phyloP scores from a whole-genome alignment of 2,888 invertebrate genomes.

The Ferdinandea cuprea region DNA sequence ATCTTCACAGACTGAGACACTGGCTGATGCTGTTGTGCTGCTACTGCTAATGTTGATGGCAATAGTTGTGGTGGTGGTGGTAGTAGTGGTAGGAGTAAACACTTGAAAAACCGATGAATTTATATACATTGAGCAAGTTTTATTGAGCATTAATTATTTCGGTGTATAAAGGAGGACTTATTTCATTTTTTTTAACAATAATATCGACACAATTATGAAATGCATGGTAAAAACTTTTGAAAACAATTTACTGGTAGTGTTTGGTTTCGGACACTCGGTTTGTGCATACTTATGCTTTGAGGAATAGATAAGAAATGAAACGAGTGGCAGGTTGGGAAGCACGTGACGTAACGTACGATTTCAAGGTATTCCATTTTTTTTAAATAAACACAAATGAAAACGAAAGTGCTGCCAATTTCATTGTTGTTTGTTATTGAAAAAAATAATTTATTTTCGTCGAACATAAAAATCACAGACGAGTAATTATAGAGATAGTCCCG shows the following conservation, averaged over 20 bases:
- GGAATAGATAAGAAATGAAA: conserved; percentile 25
- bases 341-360: conserved; percentile 56
- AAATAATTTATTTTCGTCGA: too few relatives aligned
- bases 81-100: conserved; percentile 29
- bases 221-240: conserved; percentile 31
- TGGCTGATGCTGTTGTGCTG: conserved; percentile 31
- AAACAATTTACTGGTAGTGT: conserved; percentile 50
- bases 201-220: conserved; percentile 28
- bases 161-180: neutral
- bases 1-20: conserved; percentile 47
- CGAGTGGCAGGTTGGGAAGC: conserved; percentile 46
- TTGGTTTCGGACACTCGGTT: too few relatives aligned
- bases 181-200: conserved; percentile 24
- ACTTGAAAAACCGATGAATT: conserved; percentile 50
- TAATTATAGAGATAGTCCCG: too few relatives aligned
- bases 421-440: too few relatives aligned
- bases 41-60: conserved; percentile 12
- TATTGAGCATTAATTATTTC: conserved; percentile 1
- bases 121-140: conserved; percentile 42
- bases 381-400: neutral
- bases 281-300: conserved; percentile 45
- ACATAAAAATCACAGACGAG: too few relatives aligned
- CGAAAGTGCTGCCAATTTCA: neutral
- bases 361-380: conserved; percentile 3
- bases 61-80: conserved; percentile 10